Evolutionary conservation across 2,888 invertebrate genomes (phyloP), one percentile per base, ranked within the genome.

Genomic region (Lasioglossum calceatum): DNA sequence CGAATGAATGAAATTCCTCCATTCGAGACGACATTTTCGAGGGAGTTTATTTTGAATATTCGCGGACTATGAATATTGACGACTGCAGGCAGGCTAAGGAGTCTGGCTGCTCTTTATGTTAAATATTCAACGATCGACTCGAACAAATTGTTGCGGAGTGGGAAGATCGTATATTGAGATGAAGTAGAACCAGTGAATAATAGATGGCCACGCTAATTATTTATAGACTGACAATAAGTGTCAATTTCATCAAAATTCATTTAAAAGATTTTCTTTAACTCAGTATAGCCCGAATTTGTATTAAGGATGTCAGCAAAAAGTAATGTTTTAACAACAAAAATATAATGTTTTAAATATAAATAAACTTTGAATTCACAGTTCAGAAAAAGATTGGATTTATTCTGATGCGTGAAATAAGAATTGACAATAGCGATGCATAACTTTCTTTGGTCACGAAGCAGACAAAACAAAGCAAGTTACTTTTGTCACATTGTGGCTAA

Each of bases 1-100:
- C 12, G n/a, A n/a, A 42, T 39, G 12, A 71, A 71, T 71, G 39
- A n/a, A 42, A 42, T 71, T 71, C n/a, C 42, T 12, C 10, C n/a
- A 14, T 39, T 39, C n/a, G 71, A 39, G 42, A 42, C 70, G 19
- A 23, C 12, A 39, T 42, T 42, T 39, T 12, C 71, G 23, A 42
- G 23, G 71, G 12, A n/a, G 39, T n/a, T 39, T 71, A 71, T 42
- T 71, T 71, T 71, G n/a, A 71, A 71, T 39, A 71, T 71, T 42
- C 71, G 39, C 42, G 39, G 39, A 4, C 12, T 71, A 67, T 67
- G 36, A 67, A 42, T 71, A 42, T 42, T 42, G 14, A 42, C 42
- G 14, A 23, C 1, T 23, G 71, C 71, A 71, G 42, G 1, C n/a
- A 19, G 70, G 23, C 42, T 71, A 71, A 71, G 39, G 42, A 10